Evolutionary conservation across 2,888 invertebrate genomes (phyloP).

Genomic region (Pterobdella sp.): DNA sequence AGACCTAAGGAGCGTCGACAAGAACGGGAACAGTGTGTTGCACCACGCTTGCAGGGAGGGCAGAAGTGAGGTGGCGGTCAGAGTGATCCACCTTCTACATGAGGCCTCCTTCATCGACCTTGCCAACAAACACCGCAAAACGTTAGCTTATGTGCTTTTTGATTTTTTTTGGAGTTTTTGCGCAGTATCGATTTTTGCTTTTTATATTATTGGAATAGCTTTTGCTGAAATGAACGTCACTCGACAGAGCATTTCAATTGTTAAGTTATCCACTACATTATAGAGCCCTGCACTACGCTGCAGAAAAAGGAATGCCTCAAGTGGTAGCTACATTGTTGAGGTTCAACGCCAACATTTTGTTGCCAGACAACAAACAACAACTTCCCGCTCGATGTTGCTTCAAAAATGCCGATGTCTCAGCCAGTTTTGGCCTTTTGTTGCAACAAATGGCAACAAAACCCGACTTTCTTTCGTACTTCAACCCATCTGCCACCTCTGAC

Average conservation of each 20-base stretch:
- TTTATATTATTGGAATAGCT: too few species aligned
- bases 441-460: background rate
- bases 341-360: background rate
- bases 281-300: constrained; percentile 8
- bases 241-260: too few species aligned
- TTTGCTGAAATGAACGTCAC: too few species aligned
- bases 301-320: background rate
- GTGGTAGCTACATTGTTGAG: background rate
- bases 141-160: background rate
- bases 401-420: background rate
- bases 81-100: background rate
- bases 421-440: background rate
- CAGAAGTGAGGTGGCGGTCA: background rate
- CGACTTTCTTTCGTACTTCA: constrained; percentile 7
- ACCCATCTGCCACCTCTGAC: background rate
- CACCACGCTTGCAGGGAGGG: constrained; percentile 9
- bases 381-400: background rate
- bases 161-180: background rate
- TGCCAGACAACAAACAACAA: background rate
- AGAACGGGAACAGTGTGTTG: background rate
- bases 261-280: background rate
- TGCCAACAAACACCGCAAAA: background rate
- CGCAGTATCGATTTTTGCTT: too few species aligned
- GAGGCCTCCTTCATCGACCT: background rate
- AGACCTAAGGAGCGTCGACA: background rate